Evolutionary conservation across 1,140 invertebrate genomes (phyloP), one percentile per base, ranked within the genome.

Genomic region (Hermatobates lingyangjiaoensis): DNA sequence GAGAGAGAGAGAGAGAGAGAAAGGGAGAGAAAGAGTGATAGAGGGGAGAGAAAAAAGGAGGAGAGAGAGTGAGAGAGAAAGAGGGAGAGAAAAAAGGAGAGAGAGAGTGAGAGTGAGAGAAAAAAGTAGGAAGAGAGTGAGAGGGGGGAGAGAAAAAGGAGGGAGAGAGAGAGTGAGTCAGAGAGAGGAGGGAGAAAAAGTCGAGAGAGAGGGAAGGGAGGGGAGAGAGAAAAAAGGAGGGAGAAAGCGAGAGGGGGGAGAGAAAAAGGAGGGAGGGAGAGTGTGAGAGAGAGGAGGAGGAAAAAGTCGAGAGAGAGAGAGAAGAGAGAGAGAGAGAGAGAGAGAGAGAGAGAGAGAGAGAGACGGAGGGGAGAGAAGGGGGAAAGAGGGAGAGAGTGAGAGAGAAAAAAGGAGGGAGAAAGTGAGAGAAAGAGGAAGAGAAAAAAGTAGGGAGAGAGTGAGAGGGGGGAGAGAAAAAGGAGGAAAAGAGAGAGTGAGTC

Each of bases 1-100:
- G 40, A 42, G 40, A 42, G 40, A 42, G 40, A 42, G 40, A 42
- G 40, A 42, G 40, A 42, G 40, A 42, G 40, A 42, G 40, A 42
- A 20, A 42, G 40, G 21, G 40, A 42, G 40, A 42, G 40, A 42
- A 18, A 42, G 40, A 42, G 40, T 5, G 5, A 42, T 14, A 10
- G 18, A 10, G 18, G 21, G 40, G 21, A 20, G 5, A 4, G 21
- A 18, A 10, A 20, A 42, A 20, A 42, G 40, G 18, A 18, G 21
- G 40, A 7, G 18, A 42, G 40, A 10, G 40, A 42, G 40, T 10
- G 40, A 42, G 40, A 42, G 40, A 42, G 40, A 42, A 27, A 23
- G 21, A 25, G 26, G 23, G 45, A 27, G 26, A 46, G 45, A 12
- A 14, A 14, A 3, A 46, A 18, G 23, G 26, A 46, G 26, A 27